Conservation (phyloP, 2,888 invertebrate genomes). For the Polia nebulosa region DNA sequence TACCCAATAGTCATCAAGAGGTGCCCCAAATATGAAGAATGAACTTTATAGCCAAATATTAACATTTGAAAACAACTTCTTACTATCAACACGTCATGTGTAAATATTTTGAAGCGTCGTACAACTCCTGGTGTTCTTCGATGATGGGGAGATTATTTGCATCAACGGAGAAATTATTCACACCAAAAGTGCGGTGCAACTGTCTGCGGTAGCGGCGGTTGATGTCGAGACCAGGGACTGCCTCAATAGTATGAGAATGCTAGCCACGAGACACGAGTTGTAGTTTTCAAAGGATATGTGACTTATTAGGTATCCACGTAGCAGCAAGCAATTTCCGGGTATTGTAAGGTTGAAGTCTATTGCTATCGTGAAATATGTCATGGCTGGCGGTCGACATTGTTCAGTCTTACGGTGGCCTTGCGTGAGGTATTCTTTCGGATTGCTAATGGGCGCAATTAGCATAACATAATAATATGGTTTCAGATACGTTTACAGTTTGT, state of each 20-base stretch:
- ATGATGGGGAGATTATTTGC: conserved; percentile 73
- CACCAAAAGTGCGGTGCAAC: conserved; percentile 54
- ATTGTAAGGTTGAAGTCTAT: conserved; percentile 69
- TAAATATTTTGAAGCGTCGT: conserved; percentile 40
- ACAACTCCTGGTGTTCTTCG: conserved; percentile 71
- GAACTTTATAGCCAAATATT: conserved; percentile 65
- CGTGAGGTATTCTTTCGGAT: conserved; percentile 51
- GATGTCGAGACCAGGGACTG: conserved; percentile 68
- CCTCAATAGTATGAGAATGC: conserved; percentile 68
- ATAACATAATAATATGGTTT: conserved; percentile 15
- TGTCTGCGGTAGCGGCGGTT: conserved; percentile 64
- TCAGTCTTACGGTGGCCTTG: conserved; percentile 50
- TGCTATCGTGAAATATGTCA: conserved; percentile 62
- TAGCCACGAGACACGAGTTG: conserved; percentile 58
- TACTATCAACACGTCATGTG: conserved; percentile 17
- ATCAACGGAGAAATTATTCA: conserved; percentile 70
- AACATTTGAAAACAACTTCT: conserved; percentile 68
- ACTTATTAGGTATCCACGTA: conserved; percentile 70
- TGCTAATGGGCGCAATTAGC: conserved; percentile 50
- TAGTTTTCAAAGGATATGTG: conserved; percentile 61
- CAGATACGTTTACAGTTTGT: background rate
- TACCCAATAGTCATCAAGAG: conserved; percentile 83
- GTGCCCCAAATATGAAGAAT: conserved; percentile 81
- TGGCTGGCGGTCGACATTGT: conserved; percentile 41
- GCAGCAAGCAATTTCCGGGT: conserved; percentile 67